Conservation (phyloP, 2,888 invertebrate species). For the Cloeon dipterum region DNA sequence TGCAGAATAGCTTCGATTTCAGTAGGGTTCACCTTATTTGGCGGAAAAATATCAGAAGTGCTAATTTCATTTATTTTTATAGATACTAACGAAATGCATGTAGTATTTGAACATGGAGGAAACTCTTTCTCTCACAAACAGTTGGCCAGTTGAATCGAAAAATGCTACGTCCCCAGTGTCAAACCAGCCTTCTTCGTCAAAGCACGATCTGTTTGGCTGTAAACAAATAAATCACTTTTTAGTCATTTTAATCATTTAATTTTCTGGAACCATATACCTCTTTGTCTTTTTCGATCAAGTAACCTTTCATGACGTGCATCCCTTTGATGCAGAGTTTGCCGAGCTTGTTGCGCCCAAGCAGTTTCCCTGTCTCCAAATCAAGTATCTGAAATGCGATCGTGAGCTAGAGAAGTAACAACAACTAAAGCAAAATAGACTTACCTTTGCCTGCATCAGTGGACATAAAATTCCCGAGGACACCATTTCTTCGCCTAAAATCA, state of each 20-base stretch:
- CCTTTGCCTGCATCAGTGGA: not conserved
- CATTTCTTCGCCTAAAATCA: not conserved
- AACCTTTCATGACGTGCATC: not conserved
- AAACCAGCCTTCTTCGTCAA: constrained; percentile 4
- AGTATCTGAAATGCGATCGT: not conserved
- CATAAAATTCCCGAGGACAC: not conserved
- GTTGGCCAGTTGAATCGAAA: constrained; percentile 4
- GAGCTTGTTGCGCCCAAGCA: not conserved
- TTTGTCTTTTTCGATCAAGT: not conserved
- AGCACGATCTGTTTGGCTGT: not conserved
- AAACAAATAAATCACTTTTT: no score
- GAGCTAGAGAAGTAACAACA: no score
- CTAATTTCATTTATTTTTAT: no score
- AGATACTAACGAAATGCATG: constrained; percentile 5
- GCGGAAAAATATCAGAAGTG: no score
- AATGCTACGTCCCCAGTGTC: constrained; percentile 5
- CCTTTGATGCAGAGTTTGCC: not conserved
- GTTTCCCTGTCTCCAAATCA: not conserved
- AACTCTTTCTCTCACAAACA: constrained; percentile 3
- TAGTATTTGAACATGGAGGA: constrained; percentile 5
- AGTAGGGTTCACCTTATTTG: constrained; percentile 2
- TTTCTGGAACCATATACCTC: no score
- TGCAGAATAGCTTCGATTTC: constrained; percentile 2
- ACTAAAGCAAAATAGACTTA: not conserved
- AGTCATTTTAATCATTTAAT: no score